A percentile compares a stretch with the other conserved stretches of the same genome.
These are phyloP conservation scores for Aegithalos caudatus DNA, from an alignment of 2,113 vertebrate species.

Conservation along the genomic window DNA sequence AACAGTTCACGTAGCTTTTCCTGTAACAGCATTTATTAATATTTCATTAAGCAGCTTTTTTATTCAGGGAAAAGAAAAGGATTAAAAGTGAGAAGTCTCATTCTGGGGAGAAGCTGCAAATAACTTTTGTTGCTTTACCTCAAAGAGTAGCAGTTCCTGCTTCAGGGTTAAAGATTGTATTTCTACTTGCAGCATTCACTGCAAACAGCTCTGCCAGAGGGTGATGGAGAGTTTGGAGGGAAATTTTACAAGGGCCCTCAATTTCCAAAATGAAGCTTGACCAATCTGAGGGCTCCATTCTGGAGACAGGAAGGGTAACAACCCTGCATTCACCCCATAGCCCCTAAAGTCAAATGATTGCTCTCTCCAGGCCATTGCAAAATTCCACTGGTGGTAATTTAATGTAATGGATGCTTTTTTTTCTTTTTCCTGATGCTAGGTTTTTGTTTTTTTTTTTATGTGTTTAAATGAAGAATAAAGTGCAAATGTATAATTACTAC, in stretches of 20 bases:
- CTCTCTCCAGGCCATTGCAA: not conserved
- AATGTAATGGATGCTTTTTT: not conserved
- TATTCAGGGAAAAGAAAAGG: not conserved
- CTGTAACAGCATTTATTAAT: not conserved
- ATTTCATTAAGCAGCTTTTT: not conserved
- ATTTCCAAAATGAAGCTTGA: not conserved
- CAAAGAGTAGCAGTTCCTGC: not conserved
- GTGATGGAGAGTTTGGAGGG: not conserved
- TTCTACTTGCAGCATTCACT: not conserved
- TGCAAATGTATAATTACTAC: not conserved
- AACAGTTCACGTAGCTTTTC: not conserved
- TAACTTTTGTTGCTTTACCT: not conserved
- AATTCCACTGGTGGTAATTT: not conserved
- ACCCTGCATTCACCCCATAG: not conserved
- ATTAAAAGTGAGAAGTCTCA: not conserved
- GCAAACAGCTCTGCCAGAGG: not conserved
- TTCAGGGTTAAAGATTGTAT: not conserved
- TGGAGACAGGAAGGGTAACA: not conserved
- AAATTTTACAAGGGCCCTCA: not conserved
- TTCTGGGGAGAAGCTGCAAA: not conserved
- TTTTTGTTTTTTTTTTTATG: rapidly evolving
- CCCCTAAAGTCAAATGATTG: not conserved
- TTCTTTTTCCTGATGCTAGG: rapidly evolving
- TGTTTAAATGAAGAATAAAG: not conserved
- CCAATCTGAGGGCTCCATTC: not conserved